Evolutionary conservation across 2,113 vertebrate species (phyloP).

Genomic region (Lophotis ruficrista): DNA sequence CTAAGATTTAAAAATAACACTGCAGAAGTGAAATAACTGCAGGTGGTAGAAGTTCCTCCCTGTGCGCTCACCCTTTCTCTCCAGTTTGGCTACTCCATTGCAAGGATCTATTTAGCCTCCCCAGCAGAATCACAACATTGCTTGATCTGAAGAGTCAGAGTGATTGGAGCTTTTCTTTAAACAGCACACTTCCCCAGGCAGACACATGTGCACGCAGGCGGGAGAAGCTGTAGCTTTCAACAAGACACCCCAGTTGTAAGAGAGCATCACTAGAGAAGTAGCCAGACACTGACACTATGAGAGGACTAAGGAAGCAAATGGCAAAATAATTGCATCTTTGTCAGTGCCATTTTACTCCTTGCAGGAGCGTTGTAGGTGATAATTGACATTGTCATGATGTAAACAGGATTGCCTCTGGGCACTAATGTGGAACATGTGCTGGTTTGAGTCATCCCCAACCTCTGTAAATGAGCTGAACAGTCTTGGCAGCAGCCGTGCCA

Average conservation of each 20-base stretch:
- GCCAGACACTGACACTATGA: neutral
- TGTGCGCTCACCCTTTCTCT: neutral
- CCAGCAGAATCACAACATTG: neutral
- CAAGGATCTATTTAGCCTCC: neutral
- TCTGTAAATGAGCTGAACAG: neutral
- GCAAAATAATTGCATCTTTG: neutral
- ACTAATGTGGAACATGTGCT: neutral
- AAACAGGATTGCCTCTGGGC: neutral
- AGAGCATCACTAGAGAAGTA: neutral
- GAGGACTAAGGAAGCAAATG: neutral
- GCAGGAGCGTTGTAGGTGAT: constrained; percentile 8
- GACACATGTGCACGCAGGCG: accelerated
- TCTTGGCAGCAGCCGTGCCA: neutral
- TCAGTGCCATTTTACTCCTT: neutral
- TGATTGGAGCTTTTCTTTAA: neutral
- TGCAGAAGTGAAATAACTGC: neutral
- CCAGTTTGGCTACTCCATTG: accelerated
- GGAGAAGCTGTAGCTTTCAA: neutral
- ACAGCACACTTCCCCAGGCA: neutral
- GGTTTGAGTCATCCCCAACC: neutral
- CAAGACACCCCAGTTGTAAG: neutral
- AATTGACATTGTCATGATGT: neutral
- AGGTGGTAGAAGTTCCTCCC: neutral
- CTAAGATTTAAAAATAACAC: neutral
- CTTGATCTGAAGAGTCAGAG: neutral